Base-by-base conservation (phyloP, 2,797 vertebrate genomes). In the Epinephelus awoara region DNA sequence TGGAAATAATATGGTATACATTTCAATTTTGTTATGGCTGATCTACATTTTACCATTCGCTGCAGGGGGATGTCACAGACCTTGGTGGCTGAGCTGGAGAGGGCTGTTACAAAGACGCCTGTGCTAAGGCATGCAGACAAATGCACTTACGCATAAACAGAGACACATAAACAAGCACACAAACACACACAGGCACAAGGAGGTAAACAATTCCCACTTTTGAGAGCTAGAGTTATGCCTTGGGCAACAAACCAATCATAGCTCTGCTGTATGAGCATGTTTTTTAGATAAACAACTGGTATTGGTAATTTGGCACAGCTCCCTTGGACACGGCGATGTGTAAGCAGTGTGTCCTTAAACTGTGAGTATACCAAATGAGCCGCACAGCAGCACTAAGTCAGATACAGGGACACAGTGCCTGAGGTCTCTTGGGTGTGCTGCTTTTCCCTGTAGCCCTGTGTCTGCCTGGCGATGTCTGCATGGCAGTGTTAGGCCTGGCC, bases 181-280 rank as follows among this genome's bases (percentile, higher is more conserved):
- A 86, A 71, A 86, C 88, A 84, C 77, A 81, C 65, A 80, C 68
- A 80, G 81, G 83, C 85, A 87, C 76, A 73, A 82, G 79, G 84
- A 90, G 87, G 90, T 93, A 93, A 93, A 92, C 91, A 94, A 85
- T 90, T 90, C 86, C 83, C 88, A 89, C 86, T 93, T 89, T 87
- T 83, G 67, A 89, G 86, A 85, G 84, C 77, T 70, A 3, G 85
- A 89, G 82, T 85, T 87, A 77, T 80, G 91, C 90, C 90, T 84
- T 79, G 77, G 93, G 92, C 93, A 92, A 94, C 84, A 90, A 92
- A 93, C 91, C 91, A 93, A 92, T 93, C 89, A 91, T 85, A 80
- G 80, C 86, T 81, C 46, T 87, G 85, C 88, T 91, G 85, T 88
- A 91, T 82, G 82, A 86, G 87, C 86, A 92, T 89, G 82, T 89